Evolutionary conservation across 2,113 vertebrate genomes (phyloP), one percentile per base, ranked within the genome.

Genomic region (Myotis davidii): DNA sequence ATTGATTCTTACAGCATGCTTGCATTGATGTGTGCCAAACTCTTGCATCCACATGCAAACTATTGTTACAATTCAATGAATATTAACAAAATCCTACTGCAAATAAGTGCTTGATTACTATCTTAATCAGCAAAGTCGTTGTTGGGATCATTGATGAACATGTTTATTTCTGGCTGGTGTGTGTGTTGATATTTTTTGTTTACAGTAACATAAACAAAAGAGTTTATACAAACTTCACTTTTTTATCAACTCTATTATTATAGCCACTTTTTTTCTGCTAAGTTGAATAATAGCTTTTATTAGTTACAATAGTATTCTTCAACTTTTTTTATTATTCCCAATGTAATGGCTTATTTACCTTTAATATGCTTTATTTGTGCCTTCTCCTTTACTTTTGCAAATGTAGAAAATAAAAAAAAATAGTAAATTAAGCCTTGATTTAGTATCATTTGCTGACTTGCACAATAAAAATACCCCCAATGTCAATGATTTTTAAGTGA

Each of bases 51-150:
- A 69, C 17, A 39, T 1, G 25, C 25, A 85, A 45, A 6, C 3
- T 29, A n/a, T 70, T 76, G 4, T n/a, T 70, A 12, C 13, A 92
- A 77, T 39, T 7, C 69, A 25, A 77, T 34, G 32, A 42, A n/a
- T 82, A 95, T 13, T 67, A 67, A 83, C n/a, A 65, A 70, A 89
- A 77, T 54, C 18, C 29, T 48, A 29, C 17, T 29, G 9, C 20
- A 91, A 82, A 91, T 88, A 81, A 85, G 91, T 76, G 23, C 23
- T 91, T 83, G 18, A 92, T 67, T 92, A 13, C 45, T 85, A 25
- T 70, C 42, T 86, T 7, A 90, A 78, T 84, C 61, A 54, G 5
- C 39, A 94, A 81, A 79, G 18, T 88, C 10, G 3, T 85, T n/a
- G 1, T 34, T 88, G 21, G 39, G 25, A 21, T 74, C 29, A 70